A percentile compares a stretch with the other conserved stretches of the same genome.
phyloP scores from a whole-genome alignment of 92 coral and sea anemone species.

The Hydrozoanthus gracilis region DNA sequence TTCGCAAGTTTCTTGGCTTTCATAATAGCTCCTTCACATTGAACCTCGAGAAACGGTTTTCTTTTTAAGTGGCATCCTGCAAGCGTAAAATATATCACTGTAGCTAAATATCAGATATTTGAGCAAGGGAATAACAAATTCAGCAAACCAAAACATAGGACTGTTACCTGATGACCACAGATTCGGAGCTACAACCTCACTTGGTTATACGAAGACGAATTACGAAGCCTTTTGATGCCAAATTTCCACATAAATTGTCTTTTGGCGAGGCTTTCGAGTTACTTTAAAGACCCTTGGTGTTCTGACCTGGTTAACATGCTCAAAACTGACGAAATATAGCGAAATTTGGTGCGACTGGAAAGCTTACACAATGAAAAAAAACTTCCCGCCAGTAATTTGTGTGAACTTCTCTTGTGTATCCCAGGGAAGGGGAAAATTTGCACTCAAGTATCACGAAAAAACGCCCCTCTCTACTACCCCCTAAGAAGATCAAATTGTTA shows the following conservation, averaged over 20 bases:
- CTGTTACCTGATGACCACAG: constrained; percentile 21
- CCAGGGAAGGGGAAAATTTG: constrained; percentile 1
- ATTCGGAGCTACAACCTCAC: constrained; percentile 14
- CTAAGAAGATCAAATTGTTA: constrained; percentile 1
- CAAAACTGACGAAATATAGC: constrained; percentile 4
- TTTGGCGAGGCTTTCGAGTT: background rate
- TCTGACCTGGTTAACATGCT: constrained; percentile 4
- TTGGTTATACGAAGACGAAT: background rate
- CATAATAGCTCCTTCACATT: constrained; percentile 41
- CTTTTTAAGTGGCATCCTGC: constrained; percentile 38
- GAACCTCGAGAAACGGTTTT: constrained; percentile 30
- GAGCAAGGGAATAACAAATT: constrained; percentile 8
- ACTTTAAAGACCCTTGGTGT: constrained; percentile 11
- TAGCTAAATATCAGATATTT: constrained; percentile 13
- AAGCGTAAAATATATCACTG: background rate
- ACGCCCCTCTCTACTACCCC: constrained; percentile 7
- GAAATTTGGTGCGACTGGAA: constrained; percentile 10
- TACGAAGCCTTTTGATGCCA: constrained; percentile 19
- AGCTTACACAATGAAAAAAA: background rate
- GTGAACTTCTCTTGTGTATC: background rate
- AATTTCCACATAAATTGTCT: background rate
- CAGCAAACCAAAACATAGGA: constrained; percentile 39
- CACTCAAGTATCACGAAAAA: constrained; percentile 8
- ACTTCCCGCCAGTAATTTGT: background rate
- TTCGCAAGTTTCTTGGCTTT: constrained; percentile 32